Percentiles rank a stretch among this genome's conserved stretches.
These are phyloP conservation scores for Melolontha melolontha DNA, from an alignment of 2,888 invertebrate genomes.

Conservation along the genomic window DNA sequence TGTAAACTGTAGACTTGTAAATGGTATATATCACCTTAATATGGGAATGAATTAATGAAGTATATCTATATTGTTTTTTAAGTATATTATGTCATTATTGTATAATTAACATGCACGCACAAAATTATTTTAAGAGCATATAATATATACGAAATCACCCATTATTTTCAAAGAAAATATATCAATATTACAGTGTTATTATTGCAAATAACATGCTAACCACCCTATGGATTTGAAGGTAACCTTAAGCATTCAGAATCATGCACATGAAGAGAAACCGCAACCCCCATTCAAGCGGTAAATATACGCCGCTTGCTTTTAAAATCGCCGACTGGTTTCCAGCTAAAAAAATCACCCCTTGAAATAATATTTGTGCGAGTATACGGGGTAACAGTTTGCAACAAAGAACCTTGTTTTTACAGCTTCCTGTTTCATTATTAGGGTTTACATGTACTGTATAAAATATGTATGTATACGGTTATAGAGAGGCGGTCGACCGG, in stretches of 20 bases:
- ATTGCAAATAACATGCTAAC: constrained; percentile 5
- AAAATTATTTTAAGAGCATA: too few relatives aligned
- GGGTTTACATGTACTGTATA: constrained; percentile 12
- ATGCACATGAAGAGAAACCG: constrained; percentile 4
- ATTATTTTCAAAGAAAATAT: constrained; percentile 15
- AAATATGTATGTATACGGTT: not conserved
- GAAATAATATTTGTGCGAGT: constrained; percentile 60
- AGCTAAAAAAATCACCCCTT: constrained; percentile 57
- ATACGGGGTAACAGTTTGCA: constrained; percentile 61
- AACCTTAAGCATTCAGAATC: not conserved
- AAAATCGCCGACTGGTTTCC: constrained; percentile 23
- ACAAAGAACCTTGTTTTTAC: constrained; percentile 63
- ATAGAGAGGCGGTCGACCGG: constrained; percentile 16
- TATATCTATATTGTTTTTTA: too few relatives aligned
- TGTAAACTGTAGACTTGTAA: too few relatives aligned
- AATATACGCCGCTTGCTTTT: not conserved
- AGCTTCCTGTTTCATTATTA: constrained; percentile 52
- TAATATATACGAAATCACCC: not conserved
- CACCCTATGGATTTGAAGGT: not conserved
- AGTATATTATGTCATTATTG: too few relatives aligned
- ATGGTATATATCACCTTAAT: too few relatives aligned
- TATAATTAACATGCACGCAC: too few relatives aligned
- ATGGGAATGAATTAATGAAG: too few relatives aligned
- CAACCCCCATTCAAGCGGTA: constrained; percentile 5
- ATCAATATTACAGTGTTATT: constrained; percentile 15